A percentile compares a stretch with the other conserved stretches of the same genome.
Conservation (phyloP, 2,797 vertebrate species). For the Chelon auratus region DNA sequence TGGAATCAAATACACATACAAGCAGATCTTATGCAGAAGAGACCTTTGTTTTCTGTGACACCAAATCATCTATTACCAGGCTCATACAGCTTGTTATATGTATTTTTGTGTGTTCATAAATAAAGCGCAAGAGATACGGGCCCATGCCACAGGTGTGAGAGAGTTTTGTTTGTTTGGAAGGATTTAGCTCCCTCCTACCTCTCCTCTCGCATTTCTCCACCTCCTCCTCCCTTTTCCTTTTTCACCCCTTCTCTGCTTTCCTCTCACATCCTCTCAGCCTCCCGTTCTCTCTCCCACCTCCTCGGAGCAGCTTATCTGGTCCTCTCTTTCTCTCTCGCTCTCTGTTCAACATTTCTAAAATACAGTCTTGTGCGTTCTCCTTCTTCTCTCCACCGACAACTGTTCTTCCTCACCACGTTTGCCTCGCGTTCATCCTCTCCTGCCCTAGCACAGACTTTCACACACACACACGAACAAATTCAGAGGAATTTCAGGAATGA, state of each 20-base stretch:
- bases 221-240: conserved; percentile 19
- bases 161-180: conserved; percentile 73
- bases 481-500: conserved; percentile 77
- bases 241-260: conserved; percentile 30
- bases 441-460: conserved; percentile 46
- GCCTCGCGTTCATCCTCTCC: conserved; percentile 35
- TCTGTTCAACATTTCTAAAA: conserved; percentile 30
- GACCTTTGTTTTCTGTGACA: no score
- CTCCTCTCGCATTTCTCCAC: conserved; percentile 51
- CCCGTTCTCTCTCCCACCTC: not conserved
- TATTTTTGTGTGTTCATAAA: not conserved
- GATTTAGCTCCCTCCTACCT: conserved; percentile 45
- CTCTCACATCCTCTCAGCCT: conserved; percentile 25
- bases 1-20: no score
- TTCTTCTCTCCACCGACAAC: conserved; percentile 22
- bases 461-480: conserved; percentile 44
- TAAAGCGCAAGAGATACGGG: not conserved
- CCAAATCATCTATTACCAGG: no score
- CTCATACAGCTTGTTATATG: not conserved
- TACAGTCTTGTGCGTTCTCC: conserved; percentile 1
- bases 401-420: conserved; percentile 19
- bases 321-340: conserved; percentile 8
- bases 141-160: conserved; percentile 68
- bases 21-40: no score
- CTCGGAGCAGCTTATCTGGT: conserved; percentile 11